Base-by-base conservation (phyloP, 2,888 invertebrate genomes). In the Chromoteleia sp. region DNA sequence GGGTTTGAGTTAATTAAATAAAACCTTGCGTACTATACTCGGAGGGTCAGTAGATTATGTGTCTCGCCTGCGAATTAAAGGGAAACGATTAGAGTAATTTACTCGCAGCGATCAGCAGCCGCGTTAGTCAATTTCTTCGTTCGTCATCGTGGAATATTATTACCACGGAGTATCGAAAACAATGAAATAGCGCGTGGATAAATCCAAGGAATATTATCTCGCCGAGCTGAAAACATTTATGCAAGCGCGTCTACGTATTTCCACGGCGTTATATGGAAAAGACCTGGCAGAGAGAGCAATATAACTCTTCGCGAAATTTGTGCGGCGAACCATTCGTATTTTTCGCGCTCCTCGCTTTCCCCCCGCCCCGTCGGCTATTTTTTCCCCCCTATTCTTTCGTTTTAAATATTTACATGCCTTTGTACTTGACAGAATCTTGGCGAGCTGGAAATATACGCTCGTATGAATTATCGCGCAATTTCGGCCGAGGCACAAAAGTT, bases 351-450 rank as follows among this genome's bases (percentile, higher is more conserved):
- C 5, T 21, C 17, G 15, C 25, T n/a, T 30, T 29, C 41, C 25
- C 19, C 19, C 5, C 8, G 15, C 29, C 12, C 43, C 15, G 17
- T 6, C 43, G 10, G 19, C 6, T 17, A 1, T 17, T 36, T 41
- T 19, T 17, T 58, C 5, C 50, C 50, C 54, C 56, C 63, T 45
- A 41, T 56, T 63, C 30, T 77, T 63, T 68, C 41, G 58, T 71
- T 77, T 78, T 73, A 58, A 65, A 71, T 65, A 78, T 71, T 58
- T 73, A 59, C 59, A 73, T 71, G 65, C 70, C 45, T 63, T 78
- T 73, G 71, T 73, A 25, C 67, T 48, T 65, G 67, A 67, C 73
- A 73, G 79, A 79, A 79, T 71, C 73, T 73, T 79, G 79, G 67
- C 65, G 33, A 52, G 73, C 59, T 48, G 48, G 36, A 68, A 77